A percentile compares a stretch with the other conserved stretches of the same genome.
Evolutionary conservation across 2,797 vertebrate species (phyloP).

Genomic region (Amniataba percoides): DNA sequence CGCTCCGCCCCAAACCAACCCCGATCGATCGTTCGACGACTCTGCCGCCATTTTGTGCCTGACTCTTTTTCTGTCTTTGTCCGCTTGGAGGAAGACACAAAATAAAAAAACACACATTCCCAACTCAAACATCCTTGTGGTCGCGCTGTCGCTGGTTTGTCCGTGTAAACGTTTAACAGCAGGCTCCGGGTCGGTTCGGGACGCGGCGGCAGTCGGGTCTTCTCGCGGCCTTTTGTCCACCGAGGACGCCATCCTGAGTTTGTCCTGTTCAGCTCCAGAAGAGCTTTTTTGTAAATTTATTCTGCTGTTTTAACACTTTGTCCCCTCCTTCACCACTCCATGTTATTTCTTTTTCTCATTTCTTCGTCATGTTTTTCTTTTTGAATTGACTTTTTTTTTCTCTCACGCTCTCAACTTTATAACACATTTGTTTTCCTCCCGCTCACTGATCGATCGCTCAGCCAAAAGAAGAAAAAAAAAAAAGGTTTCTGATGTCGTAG

Average conservation of each 20-base stretch:
- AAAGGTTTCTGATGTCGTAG: not conserved
- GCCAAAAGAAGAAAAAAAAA: not conserved
- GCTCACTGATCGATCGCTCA: conserved; percentile 13
- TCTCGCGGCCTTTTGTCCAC: conserved; percentile 23
- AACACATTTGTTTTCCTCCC: conserved; percentile 18
- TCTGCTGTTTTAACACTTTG: conserved; percentile 28
- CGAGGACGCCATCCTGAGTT: conserved; percentile 9
- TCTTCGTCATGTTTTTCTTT: not conserved
- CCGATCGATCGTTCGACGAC: not conserved
- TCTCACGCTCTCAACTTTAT: conserved; percentile 23
- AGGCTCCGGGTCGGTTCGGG: conserved; percentile 12
- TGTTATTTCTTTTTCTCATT: conserved; percentile 1
- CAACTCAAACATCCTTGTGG: not conserved
- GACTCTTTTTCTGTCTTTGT: not conserved
- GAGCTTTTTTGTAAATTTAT: conserved; percentile 59
- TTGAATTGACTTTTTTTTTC: conserved; percentile 17
- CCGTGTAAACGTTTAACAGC: not conserved
- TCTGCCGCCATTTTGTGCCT: conserved; percentile 37
- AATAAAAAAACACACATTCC: conserved; percentile 12
- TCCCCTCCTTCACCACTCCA: conserved; percentile 4
- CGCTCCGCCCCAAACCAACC: conserved; percentile 45
- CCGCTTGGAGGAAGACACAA: not conserved
- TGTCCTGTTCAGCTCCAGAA: conserved; percentile 35
- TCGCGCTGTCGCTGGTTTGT: not conserved
- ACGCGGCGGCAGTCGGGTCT: conserved; percentile 3